phyloP scores from a whole-genome alignment of 2,888 invertebrate genomes.

The Napeogenes sylphis region DNA sequence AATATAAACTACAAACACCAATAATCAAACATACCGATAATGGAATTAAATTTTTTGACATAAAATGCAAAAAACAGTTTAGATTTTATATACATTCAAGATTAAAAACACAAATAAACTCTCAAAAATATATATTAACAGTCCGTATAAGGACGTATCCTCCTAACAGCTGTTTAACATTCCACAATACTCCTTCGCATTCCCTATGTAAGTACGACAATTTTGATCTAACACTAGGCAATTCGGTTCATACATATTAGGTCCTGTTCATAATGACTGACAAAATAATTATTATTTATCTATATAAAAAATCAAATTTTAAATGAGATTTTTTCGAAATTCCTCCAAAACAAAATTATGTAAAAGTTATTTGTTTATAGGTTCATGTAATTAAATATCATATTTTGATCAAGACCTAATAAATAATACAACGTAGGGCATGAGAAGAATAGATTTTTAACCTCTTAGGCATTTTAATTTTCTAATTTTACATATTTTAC shows the following conservation, averaged over 20 bases:
- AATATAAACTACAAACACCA: constrained; percentile 25
- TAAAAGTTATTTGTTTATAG: no score
- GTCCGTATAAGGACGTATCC: constrained; percentile 42
- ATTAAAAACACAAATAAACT: constrained; percentile 52
- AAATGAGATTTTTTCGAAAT: no score
- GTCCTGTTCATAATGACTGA: constrained; percentile 34
- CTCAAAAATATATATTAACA: constrained; percentile 44
- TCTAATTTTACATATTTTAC: constrained; percentile 3
- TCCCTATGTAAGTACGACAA: constrained; percentile 73
- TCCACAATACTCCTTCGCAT: constrained; percentile 50
- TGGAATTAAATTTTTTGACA: constrained; percentile 14
- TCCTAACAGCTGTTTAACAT: constrained; percentile 46
- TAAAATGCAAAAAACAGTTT: constrained; percentile 30
- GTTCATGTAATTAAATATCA: background rate
- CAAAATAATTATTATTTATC: constrained; percentile 5
- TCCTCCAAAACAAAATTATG: no score
- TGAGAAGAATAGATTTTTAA: background rate
- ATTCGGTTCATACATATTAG: constrained; percentile 55
- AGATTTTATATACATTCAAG: constrained; percentile 35
- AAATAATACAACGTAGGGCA: constrained; percentile 14
- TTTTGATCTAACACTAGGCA: constrained; percentile 69
- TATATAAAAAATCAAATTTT: no score
- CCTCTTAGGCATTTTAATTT: background rate
- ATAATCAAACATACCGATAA: constrained; percentile 14
- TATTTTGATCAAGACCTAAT: constrained; percentile 3